These are phyloP conservation scores for Rhagium mordax DNA, from an alignment of 2,888 invertebrate genomes.

Conservation along the genomic window DNA sequence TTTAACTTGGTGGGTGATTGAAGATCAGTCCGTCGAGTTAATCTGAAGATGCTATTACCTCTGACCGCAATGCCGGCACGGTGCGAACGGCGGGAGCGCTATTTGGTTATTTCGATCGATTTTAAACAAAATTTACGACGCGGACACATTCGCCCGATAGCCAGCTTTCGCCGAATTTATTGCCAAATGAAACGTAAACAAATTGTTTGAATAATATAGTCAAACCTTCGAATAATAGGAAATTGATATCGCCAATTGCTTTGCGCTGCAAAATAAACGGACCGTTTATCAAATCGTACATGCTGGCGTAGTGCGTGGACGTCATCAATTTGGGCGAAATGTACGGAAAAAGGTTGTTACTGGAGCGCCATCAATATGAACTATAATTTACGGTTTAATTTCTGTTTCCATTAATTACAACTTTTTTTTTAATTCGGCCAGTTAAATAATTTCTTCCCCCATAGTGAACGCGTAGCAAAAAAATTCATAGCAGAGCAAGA, in stretches of 20 bases:
- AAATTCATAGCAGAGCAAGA: no score
- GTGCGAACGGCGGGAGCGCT: neutral
- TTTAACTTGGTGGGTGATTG: neutral
- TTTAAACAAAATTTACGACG: conserved; percentile 49
- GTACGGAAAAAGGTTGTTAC: neutral
- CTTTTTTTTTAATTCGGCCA: neutral
- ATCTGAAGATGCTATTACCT: conserved; percentile 19
- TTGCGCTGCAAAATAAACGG: conserved; percentile 35
- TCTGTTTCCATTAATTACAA: neutral
- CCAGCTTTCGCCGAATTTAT: conserved; percentile 51
- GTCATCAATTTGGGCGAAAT: neutral
- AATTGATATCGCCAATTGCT: conserved; percentile 42
- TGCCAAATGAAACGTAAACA: conserved; percentile 56
- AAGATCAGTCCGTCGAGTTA: conserved; percentile 3
- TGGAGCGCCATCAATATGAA: neutral
- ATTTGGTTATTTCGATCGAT: conserved; percentile 11
- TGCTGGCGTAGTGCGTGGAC: neutral
- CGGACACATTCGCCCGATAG: conserved; percentile 46
- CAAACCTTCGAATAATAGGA: conserved; percentile 41
- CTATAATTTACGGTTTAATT: neutral
- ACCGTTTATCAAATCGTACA: conserved; percentile 20
- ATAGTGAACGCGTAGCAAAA: no score
- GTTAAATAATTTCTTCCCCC: no score
- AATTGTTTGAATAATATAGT: conserved; percentile 52
- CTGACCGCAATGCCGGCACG: neutral